Conservation (phyloP, 92 coral and sea anemone genomes). For the Parazoanthus swiftii region DNA sequence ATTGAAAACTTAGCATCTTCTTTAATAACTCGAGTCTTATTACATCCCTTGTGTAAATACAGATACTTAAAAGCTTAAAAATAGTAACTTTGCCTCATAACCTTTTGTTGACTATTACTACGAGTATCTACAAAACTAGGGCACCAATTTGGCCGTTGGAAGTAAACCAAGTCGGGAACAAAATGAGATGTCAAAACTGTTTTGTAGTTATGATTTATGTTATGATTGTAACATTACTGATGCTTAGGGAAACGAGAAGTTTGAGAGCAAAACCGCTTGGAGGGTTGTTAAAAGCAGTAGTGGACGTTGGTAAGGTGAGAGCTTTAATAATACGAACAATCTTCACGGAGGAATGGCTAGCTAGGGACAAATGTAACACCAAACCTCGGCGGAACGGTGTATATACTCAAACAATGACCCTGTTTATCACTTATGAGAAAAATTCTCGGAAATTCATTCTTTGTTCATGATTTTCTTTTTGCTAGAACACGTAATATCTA, state of each 20-base stretch:
- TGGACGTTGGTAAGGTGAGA: not conserved
- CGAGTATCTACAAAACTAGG: not conserved
- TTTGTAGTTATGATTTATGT: not conserved
- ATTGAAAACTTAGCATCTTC: not conserved
- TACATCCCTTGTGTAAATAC: conserved; percentile 14
- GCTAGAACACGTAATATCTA: no score
- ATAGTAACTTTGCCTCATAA: not conserved
- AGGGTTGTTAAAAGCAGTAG: not conserved
- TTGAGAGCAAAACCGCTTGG: not conserved
- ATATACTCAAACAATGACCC: no score
- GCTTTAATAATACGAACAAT: not conserved
- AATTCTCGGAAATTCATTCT: no score
- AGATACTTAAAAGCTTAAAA: not conserved
- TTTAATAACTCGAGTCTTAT: not conserved
- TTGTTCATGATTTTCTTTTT: no score
- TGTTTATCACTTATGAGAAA: no score
- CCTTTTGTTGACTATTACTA: not conserved
- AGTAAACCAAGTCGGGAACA: not conserved
- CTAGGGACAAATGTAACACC: no score
- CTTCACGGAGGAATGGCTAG: no score
- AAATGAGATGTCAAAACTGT: not conserved
- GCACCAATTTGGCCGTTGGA: not conserved
- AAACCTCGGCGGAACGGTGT: no score
- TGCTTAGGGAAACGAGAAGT: not conserved
- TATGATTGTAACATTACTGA: not conserved